Evolutionary conservation across 2,888 invertebrate species (phyloP), one percentile per base, ranked within the genome.

Genomic region (Mechanitis mazaeus): DNA sequence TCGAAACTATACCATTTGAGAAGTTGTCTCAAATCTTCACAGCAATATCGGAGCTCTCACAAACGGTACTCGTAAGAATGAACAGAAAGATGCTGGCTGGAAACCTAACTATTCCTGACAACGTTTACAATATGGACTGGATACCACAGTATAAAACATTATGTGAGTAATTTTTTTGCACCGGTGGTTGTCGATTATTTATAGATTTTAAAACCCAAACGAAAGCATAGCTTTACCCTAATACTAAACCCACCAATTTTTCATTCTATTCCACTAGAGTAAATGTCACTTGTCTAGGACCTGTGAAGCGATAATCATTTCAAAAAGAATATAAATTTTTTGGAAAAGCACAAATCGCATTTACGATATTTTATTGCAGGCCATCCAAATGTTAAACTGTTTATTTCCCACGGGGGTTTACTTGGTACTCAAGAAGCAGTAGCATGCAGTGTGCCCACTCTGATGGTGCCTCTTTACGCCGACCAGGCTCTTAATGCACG

Each of bases 371-470:
- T 7, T 42, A 42, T 42, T 42, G 38, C 76, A 91, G 91, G 90
- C 75, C 92, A 93, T 68, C 87, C 87, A 2, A 91, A 92, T 66
- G 86, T 91, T 1, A 87, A 85, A 68, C 72, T 92, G 60, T 93
- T 93, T 73, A 91, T 93, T 74, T 91, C 92, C 0, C 93, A 93
- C 77, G 93, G 93, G 4, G 93, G 93, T 4, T 81, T 92, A 50
- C 86, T 92, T 62, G 92, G 92, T 54, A 90, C 92, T 0, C 92
- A 92, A 73, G 93, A 93, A 73, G 90, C 92, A 0, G 90, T 91
- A 33, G 90, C 90, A 38, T 91, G 91, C 68, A 92, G 88, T 1
- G 90, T 91, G 4, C 91, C 92, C 0, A 88, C 91, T 77, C 71
- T 92, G 45, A 91, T 91, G 64, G 85, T 92, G 45, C 91, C 91